Evolutionary conservation across 2,113 vertebrate genomes (phyloP), one percentile per base, ranked within the genome.

Genomic region (Sinosuthora webbiana): DNA sequence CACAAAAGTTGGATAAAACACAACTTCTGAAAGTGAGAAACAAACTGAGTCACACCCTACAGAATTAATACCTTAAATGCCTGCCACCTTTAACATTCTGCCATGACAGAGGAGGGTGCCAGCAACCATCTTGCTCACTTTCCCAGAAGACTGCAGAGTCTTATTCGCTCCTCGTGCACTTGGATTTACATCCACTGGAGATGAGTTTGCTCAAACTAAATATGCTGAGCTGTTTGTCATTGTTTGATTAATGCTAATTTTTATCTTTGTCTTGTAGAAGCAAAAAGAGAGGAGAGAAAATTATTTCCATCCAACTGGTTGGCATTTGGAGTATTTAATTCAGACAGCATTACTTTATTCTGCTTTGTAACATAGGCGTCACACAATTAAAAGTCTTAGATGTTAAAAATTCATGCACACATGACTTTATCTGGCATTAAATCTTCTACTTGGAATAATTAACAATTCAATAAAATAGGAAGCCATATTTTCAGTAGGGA

Each of bases 261-360:
- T 87, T 85, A 15, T 39, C 71, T 53, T 74, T 87, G 30, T 17
- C 37, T 24, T 33, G 17, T 65, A 76, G 71, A 90, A 82, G 9
- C 31, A 56, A 31, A 42, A 64, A 71, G 12, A 65, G 14, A 13
- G 35, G 22, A 88, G 22, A 94, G 20, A 28, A 89, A 53, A 65
- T 87, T 33, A 70, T 85, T 93, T 73, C 74, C 13, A 35, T 84
- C 31, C 37, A 89, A 27, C 41, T 16, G 47, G n/a, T 68, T 79
- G 65, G n/a, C 22, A 65, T 71, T 68, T 93, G 31, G 25, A 94
- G 15, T 45, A 62, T 87, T 94, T 93, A 9, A 59, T 90, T 94
- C 50, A 83, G 67, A 87, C 8, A 76, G 16, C 35, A 7, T 77
- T 80, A 39, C 25, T 73, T 91, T 89, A 45, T 68, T 83, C n/a